A percentile compares a stretch with the other conserved stretches of the same genome.
Conservation (phyloP, 2,113 vertebrate species). For the Motacilla tschutschensis region DNA sequence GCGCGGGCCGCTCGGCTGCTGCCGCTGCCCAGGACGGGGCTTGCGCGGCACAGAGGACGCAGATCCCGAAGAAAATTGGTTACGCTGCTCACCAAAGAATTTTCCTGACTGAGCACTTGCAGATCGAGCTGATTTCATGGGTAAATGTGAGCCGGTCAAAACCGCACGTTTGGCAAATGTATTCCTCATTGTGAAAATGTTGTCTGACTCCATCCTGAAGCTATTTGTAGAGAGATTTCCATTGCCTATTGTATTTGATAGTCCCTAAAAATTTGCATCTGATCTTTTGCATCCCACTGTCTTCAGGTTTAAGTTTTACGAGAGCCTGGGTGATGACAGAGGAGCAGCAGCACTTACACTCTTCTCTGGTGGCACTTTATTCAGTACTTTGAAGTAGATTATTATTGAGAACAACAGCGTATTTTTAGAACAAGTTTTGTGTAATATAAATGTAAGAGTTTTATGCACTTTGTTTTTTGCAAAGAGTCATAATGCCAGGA, state of each 20-base stretch:
- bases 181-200: background rate
- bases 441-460: background rate
- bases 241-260: background rate
- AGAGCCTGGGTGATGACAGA: background rate
- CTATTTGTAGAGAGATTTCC: slow-evolving; percentile 8
- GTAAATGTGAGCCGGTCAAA: background rate
- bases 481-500: background rate
- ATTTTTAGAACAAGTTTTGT: slow-evolving; percentile 14
- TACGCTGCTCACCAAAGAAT: background rate
- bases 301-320: background rate
- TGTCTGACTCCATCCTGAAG: background rate
- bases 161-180: background rate
- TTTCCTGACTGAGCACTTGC: background rate
- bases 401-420: background rate
- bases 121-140: background rate
- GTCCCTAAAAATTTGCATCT: background rate
- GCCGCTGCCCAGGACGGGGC: background rate
- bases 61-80: background rate
- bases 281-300: background rate
- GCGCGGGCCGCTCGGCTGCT: background rate
- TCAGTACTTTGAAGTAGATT: background rate
- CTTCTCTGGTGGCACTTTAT: background rate
- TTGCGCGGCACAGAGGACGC: background rate
- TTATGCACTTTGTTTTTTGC: background rate
- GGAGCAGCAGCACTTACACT: background rate